Evolutionary conservation across 2,888 invertebrate species (phyloP).

Genomic region (Linyphia triangularis): DNA sequence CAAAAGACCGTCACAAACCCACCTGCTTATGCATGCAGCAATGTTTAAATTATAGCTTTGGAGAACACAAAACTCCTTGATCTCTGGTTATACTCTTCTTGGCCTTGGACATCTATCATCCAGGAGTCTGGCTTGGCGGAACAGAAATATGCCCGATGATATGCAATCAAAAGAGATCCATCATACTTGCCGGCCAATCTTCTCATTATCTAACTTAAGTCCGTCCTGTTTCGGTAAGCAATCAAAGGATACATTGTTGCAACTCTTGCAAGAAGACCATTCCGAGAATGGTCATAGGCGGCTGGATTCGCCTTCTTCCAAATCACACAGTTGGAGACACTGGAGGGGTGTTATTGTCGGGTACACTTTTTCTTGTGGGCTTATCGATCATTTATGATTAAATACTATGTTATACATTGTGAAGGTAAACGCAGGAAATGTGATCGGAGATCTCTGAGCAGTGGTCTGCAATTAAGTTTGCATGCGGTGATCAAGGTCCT

Average conservation of each 20-base stretch:
- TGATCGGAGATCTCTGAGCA: not conserved
- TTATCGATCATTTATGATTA: not conserved
- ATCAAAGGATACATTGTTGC: slow-evolving; percentile 54
- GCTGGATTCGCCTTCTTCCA: too few species aligned
- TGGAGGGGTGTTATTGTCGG: not conserved
- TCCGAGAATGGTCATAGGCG: not conserved
- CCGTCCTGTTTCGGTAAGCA: slow-evolving; percentile 22
- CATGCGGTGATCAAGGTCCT: not conserved
- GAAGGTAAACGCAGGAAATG: not conserved
- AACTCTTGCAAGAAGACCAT: not conserved
- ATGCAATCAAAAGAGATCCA: slow-evolving; percentile 62
- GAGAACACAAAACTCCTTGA: slow-evolving; percentile 23
- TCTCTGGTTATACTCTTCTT: slow-evolving; percentile 11
- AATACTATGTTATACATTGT: slow-evolving; percentile 3
- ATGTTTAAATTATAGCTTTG: slow-evolving; percentile 46
- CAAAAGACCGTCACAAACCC: not conserved
- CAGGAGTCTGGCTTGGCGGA: slow-evolving; percentile 36
- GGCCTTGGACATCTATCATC: slow-evolving; percentile 54
- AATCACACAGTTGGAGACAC: not conserved
- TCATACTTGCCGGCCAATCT: slow-evolving; percentile 50
- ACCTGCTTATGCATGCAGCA: slow-evolving; percentile 54
- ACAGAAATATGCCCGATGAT: slow-evolving; percentile 59
- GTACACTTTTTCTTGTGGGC: too few species aligned
- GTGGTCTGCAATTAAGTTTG: not conserved
- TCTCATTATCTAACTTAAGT: slow-evolving; percentile 32